Percentiles rank a stretch among this genome's conserved stretches.
These are phyloP conservation scores for Cheilosia urbana DNA, from an alignment of 2,888 invertebrate species.

Conservation along the genomic window DNA sequence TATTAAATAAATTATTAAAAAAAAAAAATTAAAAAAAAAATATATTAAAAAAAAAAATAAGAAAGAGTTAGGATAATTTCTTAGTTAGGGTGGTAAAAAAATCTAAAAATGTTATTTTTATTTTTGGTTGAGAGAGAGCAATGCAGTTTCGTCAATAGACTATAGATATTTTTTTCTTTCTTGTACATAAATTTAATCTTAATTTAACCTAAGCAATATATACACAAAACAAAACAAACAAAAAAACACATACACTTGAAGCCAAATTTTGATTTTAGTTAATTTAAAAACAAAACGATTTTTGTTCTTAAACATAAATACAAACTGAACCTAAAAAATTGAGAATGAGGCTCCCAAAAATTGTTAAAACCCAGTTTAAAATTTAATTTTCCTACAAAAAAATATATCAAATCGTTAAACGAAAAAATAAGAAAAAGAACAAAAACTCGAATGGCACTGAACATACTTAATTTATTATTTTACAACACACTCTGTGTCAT, in stretches of 20 bases:
- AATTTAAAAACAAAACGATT: constrained; percentile 48
- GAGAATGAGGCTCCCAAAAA: constrained; percentile 63
- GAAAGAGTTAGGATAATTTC: constrained; percentile 73
- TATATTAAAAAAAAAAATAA: constrained; percentile 59
- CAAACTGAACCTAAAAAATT: constrained; percentile 20
- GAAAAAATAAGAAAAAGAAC: constrained; percentile 60
- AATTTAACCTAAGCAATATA: constrained; percentile 42
- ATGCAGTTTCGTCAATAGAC: constrained; percentile 52
- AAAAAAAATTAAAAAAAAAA: constrained; percentile 70
- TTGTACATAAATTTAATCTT: constrained; percentile 65
- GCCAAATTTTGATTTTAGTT: constrained; percentile 75
- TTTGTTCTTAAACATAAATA: constrained; percentile 25
- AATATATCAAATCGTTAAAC: constrained; percentile 76
- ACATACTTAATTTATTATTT: constrained; percentile 82
- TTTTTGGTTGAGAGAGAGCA: constrained; percentile 60
- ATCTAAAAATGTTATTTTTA: constrained; percentile 69
- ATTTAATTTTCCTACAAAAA: constrained; percentile 33
- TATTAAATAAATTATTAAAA: constrained; percentile 74
- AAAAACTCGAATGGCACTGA: constrained; percentile 81
- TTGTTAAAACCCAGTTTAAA: constrained; percentile 63
- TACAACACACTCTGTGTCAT: constrained; percentile 77
- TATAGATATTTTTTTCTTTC: constrained; percentile 34
- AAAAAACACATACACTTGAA: constrained; percentile 51
- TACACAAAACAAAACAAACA: constrained; percentile 21
- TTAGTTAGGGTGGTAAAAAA: constrained; percentile 76